Conservation (phyloP, 2,797 vertebrate species). For the Paramormyrops hopkinsi region DNA sequence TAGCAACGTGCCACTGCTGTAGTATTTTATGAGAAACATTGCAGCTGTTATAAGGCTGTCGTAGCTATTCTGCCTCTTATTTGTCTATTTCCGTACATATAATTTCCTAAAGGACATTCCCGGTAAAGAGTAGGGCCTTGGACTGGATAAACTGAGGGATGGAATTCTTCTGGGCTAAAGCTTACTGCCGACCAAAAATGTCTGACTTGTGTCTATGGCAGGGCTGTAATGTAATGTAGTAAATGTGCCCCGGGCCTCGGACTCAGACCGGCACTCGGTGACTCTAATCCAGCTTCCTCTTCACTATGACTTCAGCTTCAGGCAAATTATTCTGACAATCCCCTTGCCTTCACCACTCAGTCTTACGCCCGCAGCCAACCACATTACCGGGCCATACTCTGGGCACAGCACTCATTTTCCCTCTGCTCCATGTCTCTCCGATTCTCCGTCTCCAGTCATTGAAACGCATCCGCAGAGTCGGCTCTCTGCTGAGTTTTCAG, state of each 20-base stretch:
- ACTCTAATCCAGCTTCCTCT: neutral
- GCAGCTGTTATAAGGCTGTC: neutral
- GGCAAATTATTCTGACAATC: constrained; percentile 6
- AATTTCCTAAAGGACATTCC: neutral
- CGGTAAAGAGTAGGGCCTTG: neutral
- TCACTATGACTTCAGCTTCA: neutral
- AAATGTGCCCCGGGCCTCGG: neutral
- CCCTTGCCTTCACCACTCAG: neutral
- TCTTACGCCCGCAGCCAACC: neutral
- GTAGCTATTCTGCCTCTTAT: neutral
- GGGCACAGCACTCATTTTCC: neutral
- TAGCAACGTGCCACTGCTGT: neutral
- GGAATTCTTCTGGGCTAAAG: neutral
- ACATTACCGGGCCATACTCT: neutral
- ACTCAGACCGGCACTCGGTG: neutral
- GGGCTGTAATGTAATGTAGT: neutral
- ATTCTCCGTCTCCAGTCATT: neutral
- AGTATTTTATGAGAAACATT: neutral
- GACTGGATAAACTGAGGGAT: neutral
- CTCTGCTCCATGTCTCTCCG: neutral
- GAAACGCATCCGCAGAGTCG: neutral
- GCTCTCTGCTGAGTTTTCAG: neutral
- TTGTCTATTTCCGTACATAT: neutral
- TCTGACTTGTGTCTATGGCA: neutral
- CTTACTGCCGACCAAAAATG: neutral